A percentile compares a stretch with the other conserved stretches of the same genome.
These are phyloP conservation scores for Drosophila varians DNA, from an alignment of 1,140 invertebrate species.

Conservation along the genomic window DNA sequence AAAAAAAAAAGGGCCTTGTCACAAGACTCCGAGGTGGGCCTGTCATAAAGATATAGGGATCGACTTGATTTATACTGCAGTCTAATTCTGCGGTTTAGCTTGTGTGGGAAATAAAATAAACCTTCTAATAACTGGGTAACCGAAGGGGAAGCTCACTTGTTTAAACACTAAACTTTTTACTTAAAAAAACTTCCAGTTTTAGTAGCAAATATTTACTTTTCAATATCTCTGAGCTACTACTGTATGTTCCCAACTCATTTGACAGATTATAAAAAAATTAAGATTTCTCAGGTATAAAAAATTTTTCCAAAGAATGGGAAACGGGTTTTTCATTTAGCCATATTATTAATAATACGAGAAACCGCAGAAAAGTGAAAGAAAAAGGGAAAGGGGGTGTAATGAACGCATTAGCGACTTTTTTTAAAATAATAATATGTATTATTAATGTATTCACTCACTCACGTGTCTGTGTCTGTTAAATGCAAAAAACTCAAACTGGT, in stretches of 20 bases:
- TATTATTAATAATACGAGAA: too few relatives aligned
- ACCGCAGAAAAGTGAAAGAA: constrained; percentile 22
- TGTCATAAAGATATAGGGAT: constrained; percentile 24
- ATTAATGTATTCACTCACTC: constrained; percentile 5
- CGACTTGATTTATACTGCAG: constrained; percentile 15
- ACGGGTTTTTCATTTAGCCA: constrained; percentile 23
- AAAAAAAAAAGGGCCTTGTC: constrained; percentile 7
- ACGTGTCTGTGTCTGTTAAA: constrained; percentile 20
- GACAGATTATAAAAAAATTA: neutral
- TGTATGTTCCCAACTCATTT: neutral
- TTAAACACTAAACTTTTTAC: neutral
- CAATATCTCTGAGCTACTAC: constrained; percentile 2
- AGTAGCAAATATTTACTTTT: neutral
- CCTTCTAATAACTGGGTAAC: too few relatives aligned
- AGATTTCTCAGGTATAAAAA: neutral
- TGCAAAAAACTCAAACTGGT: constrained; percentile 41
- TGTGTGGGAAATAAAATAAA: neutral
- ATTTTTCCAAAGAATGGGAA: too few relatives aligned
- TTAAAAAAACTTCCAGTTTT: neutral
- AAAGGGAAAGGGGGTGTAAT: constrained; percentile 23
- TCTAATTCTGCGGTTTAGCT: constrained; percentile 7
- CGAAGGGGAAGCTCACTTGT: neutral
- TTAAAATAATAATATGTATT: constrained; percentile 21
- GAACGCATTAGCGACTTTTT: constrained; percentile 56
- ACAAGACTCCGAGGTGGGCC: constrained; percentile 27